Percentiles rank a stretch among this genome's conserved stretches.
Evolutionary conservation across 2,888 invertebrate genomes (phyloP).

Genomic region (Cerceris rybyensis): DNA sequence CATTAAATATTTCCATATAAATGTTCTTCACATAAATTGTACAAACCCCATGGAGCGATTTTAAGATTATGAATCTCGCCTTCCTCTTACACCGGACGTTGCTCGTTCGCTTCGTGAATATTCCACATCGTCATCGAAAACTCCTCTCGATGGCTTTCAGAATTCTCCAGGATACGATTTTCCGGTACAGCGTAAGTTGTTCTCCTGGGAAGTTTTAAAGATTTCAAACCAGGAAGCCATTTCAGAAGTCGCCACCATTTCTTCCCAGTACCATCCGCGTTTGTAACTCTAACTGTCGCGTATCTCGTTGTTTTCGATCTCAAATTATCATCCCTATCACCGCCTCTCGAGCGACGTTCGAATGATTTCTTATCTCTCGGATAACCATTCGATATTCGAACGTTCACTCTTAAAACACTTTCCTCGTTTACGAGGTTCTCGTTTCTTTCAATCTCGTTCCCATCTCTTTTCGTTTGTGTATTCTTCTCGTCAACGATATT

Average conservation of each 20-base stretch:
- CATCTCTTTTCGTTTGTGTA: not conserved
- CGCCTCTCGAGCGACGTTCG: not conserved
- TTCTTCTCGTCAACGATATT: not conserved
- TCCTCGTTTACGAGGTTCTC: too few species aligned
- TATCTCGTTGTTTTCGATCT: constrained; percentile 24
- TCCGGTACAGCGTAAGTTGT: constrained; percentile 50
- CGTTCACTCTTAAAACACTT: too few species aligned
- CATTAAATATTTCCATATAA: too few species aligned
- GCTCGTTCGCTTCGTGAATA: constrained; percentile 44
- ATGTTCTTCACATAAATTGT: too few species aligned
- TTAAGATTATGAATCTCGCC: not conserved
- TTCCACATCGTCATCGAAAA: constrained; percentile 77
- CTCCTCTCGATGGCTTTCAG: constrained; percentile 68
- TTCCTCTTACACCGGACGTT: constrained; percentile 58
- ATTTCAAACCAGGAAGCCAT: constrained; percentile 73
- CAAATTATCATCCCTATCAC: not conserved
- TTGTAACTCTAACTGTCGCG: constrained; percentile 34
- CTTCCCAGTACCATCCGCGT: constrained; percentile 44
- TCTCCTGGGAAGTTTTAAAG: constrained; percentile 60
- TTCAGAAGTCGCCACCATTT: constrained; percentile 76
- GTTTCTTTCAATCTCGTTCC: constrained; percentile 9
- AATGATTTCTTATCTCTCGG: not conserved
- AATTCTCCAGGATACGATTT: constrained; percentile 63
- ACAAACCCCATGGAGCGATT: not conserved
- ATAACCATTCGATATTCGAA: not conserved